These are phyloP conservation scores for Agrilus mali DNA, from an alignment of 2,888 invertebrate genomes.

Conservation along the genomic window DNA sequence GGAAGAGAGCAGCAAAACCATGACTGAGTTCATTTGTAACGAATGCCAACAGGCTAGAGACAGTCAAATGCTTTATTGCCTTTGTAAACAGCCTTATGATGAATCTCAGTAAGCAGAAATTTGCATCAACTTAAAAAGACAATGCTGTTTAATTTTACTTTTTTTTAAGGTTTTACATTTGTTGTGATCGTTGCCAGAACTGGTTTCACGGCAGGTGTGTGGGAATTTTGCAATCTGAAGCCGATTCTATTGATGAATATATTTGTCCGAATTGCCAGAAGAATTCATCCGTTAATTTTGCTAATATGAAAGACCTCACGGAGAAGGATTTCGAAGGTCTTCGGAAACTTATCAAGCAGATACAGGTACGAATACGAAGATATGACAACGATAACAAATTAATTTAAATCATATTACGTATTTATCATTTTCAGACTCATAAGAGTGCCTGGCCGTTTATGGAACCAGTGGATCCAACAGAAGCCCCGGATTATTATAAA, in stretches of 20 bases:
- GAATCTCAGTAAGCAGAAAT: constrained; percentile 73
- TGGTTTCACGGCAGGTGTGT: constrained; percentile 99
- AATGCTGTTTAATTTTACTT: constrained; percentile 4
- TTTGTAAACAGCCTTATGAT: constrained; percentile 93
- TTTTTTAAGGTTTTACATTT: constrained; percentile 83
- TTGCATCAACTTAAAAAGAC: background rate
- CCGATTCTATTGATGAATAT: constrained; percentile 91
- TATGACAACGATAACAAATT: background rate
- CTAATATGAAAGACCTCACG: constrained; percentile 77
- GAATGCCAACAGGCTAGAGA: constrained; percentile 79
- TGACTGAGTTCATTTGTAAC: constrained; percentile 81
- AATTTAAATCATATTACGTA: constrained; percentile 3
- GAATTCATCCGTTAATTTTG: constrained; percentile 77
- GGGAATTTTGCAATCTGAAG: constrained; percentile 86
- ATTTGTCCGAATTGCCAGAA: constrained; percentile 92
- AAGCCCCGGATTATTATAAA: constrained; percentile 94
- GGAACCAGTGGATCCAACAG: constrained; percentile 90
- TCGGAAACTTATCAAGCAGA: constrained; percentile 76
- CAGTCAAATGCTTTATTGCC: constrained; percentile 87
- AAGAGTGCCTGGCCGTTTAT: constrained; percentile 98
- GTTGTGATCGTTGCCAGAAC: constrained; percentile 96
- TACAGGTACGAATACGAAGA: constrained; percentile 47
- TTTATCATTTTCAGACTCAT: constrained; percentile 51
- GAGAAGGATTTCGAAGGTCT: constrained; percentile 71
- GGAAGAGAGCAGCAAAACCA: constrained; percentile 77